Percentiles rank a stretch among this genome's conserved stretches.
Evolutionary conservation across 1,140 invertebrate genomes (phyloP).

Genomic region (Drosophila cardini): DNA sequence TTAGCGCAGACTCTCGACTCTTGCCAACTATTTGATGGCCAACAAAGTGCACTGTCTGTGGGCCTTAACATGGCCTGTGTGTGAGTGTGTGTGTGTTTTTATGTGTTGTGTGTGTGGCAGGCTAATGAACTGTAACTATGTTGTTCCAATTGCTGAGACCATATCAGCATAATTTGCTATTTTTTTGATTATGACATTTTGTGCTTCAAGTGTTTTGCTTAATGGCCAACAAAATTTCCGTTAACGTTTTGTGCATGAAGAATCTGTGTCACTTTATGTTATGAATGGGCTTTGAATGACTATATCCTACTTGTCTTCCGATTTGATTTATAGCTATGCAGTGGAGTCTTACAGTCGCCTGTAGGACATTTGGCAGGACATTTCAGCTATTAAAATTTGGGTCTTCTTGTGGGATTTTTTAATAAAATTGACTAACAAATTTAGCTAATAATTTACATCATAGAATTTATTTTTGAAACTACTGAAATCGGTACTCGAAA

Average conservation of each 20-base stretch:
- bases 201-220: slow-evolving; percentile 46
- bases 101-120: slow-evolving; percentile 21
- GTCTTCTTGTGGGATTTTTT: background rate
- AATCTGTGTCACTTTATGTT: background rate
- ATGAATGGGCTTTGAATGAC: background rate
- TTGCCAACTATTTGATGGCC: slow-evolving; percentile 49
- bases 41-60: slow-evolving; percentile 22
- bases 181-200: slow-evolving; percentile 71
- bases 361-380: slow-evolving; percentile 13
- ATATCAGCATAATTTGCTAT: slow-evolving; percentile 65
- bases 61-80: background rate
- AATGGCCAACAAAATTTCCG: slow-evolving; percentile 52
- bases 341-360: slow-evolving; percentile 53
- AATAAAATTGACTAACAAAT: no score
- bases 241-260: slow-evolving; percentile 22
- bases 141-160: slow-evolving; percentile 51
- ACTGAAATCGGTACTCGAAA: no score
- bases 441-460: no score
- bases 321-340: slow-evolving; percentile 65
- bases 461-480: no score
- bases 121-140: slow-evolving; percentile 68
- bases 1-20: slow-evolving; percentile 27
- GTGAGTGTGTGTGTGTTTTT: slow-evolving; percentile 6
- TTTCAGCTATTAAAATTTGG: slow-evolving; percentile 2
- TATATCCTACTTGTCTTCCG: no score